Base-by-base conservation (phyloP, 1,140 invertebrate genomes). In the Marisa cornuarietis region DNA sequence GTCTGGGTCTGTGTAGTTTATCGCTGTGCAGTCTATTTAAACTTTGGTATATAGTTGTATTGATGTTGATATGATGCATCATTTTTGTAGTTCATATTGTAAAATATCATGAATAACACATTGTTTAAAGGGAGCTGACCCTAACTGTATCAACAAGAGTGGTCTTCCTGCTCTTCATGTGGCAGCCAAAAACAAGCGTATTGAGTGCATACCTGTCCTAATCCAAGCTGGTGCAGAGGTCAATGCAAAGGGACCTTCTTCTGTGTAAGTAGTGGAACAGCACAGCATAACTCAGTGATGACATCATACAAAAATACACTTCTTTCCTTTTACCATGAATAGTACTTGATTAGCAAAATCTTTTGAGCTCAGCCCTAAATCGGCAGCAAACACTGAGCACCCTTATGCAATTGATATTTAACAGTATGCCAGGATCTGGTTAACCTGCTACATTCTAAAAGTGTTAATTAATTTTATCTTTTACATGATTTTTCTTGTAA, bases 121-220 rank as follows among this genome's bases (percentile, higher is more conserved):
- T 66, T 80, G 24, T 75, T 81, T 71, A 22, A 68, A 91, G 90
- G 91, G 91, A 62, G 90, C 90, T 65, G 87, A 90, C 81, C 85
- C 87, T 58, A 89, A 87, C 72, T 89, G 88, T 83, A 82, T 84
- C n/a, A 90, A 88, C 71, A 90, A 90, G 81, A 89, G 90, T 83
- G 89, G 86, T 6, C 69, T 90, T 14, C 85, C 90, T 13, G 84
- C 86, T 14, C 81, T 91, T 9, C 85, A 88, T 82, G 79, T 90
- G 26, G 91, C 91, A n/a, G 87, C 87, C 0, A 88, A 84, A 62
- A 91, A 91, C 73, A 87, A 88, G 66, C 86, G 90, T 72, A 66
- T 83, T 18, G 88, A 90, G 68, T 85, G 85, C 75, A 86, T 91
- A 65, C 83, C 85, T 52, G 85, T 89, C 5, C 81, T 91, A 11